Evolutionary conservation across 1,140 invertebrate species (phyloP), one percentile per base, ranked within the genome.

Genomic region (Leptinotarsa lineolata): DNA sequence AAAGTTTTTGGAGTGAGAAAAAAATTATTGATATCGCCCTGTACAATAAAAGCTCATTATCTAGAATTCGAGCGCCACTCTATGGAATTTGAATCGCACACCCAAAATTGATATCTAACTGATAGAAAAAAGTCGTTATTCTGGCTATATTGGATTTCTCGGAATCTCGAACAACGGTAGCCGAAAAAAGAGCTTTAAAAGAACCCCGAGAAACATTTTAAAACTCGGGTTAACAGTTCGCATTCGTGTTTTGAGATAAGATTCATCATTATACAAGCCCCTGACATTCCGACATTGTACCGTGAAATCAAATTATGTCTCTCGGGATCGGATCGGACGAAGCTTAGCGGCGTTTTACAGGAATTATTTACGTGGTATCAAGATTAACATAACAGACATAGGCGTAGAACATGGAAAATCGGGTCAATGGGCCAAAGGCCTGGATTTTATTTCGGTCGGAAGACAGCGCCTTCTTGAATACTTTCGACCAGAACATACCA

Each of bases 281-380:
- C 48, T 54, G 48, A 54, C 48, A 54, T 54, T 54, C 48, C 48
- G 48, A 54, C 48, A 18, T 54, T 54, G 48, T 54, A 54, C 48
- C 48, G 48, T 54, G 48, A 54, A 54, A 54, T 54, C 48, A 54
- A 54, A 54, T 54, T 54, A 54, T 54, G 48, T 54, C 48, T 54
- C 48, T 54, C 48, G 16, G 48, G 48, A 54, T 54, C 48, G 48
- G 48, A 54, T 54, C 16, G 48, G 48, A 54, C 48, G 48, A 54
- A 54, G 48, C 48, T 54, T 54, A 54, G 48, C 48, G 48, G 48
- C 48, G 48, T 54, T 54, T 54, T 54, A 54, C 48, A 54, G 48
- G 48, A 54, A 54, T 54, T 54, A 54, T 54, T 54, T 54, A 54
- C 48, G 48, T 54, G 48, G 15, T 54, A 54, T 54, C 48, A 18